A percentile compares a stretch with the other conserved stretches of the same genome.
Conservation (phyloP, 1,140 invertebrate genomes). For the Zaprionus ghesquierei region DNA sequence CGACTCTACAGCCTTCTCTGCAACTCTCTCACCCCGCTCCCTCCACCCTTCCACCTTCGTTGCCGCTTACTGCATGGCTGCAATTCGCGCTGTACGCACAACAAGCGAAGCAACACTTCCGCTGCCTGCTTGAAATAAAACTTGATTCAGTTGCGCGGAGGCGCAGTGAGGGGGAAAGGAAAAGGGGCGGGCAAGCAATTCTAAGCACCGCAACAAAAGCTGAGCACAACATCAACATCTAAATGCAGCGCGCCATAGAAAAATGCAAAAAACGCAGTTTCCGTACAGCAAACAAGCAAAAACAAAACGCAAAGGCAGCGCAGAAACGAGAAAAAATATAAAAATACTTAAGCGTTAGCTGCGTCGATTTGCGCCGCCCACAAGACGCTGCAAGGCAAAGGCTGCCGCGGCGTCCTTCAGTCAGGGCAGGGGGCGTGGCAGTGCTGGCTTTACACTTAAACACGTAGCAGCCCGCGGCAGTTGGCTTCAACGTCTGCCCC, state of each 20-base stretch:
- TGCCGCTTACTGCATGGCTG: constrained; percentile 39
- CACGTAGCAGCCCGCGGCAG: constrained; percentile 66
- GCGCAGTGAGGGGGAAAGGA: not conserved
- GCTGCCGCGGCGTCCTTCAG: constrained; percentile 5
- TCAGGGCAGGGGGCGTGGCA: constrained; percentile 46
- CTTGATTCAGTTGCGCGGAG: constrained; percentile 51
- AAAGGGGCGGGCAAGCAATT: constrained; percentile 36
- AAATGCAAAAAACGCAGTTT: constrained; percentile 64
- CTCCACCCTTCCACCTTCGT: not conserved
- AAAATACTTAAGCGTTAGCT: constrained; percentile 48
- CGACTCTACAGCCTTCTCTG: not conserved
- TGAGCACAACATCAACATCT: constrained; percentile 62
- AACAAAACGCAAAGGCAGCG: constrained; percentile 25
- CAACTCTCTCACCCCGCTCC: no score
- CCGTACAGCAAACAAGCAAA: constrained; percentile 51
- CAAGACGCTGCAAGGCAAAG: constrained; percentile 22
- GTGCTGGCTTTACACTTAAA: constrained; percentile 71
- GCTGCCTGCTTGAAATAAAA: constrained; percentile 75
- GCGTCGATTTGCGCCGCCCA: constrained; percentile 64
- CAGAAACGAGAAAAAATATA: constrained; percentile 49
- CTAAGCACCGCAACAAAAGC: constrained; percentile 71
- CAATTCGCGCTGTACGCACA: constrained; percentile 40
- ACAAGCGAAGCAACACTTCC: constrained; percentile 61
- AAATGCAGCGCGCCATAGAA: constrained; percentile 71
- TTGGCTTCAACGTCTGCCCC: constrained; percentile 10